A percentile compares a stretch with the other conserved stretches of the same genome.
Evolutionary conservation across 53 echinoderm and acorn worm species (phyloP).

Genomic region (Zoroaster sp.): DNA sequence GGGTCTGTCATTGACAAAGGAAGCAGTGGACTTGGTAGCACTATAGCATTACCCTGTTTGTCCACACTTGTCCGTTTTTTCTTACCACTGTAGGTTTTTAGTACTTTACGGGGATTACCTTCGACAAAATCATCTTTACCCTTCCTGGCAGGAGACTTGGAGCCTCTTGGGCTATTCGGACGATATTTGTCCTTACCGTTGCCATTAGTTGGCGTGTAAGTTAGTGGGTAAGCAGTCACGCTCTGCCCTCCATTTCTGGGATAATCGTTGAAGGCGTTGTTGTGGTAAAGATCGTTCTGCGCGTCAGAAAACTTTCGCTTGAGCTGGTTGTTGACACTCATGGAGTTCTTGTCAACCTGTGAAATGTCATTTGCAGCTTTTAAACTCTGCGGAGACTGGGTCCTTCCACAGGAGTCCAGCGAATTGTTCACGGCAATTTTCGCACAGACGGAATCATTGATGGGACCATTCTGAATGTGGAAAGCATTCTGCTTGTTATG

Average conservation of each 20-base stretch:
- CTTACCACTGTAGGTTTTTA: slow-evolving; percentile 66
- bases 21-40: slow-evolving; percentile 31
- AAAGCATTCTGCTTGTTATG: background rate
- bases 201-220: slow-evolving; percentile 28
- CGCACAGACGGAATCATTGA: background rate
- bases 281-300: slow-evolving; percentile 42
- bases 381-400: slow-evolving; percentile 27
- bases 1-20: slow-evolving; percentile 38
- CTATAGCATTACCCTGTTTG: slow-evolving; percentile 28
- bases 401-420: background rate
- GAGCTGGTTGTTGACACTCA: slow-evolving; percentile 49
- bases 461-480: slow-evolving; percentile 28
- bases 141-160: slow-evolving; percentile 33
- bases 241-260: slow-evolving; percentile 37
- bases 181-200: slow-evolving; percentile 3
- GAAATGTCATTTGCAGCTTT: slow-evolving; percentile 20
- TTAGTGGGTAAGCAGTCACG: slow-evolving; percentile 32
- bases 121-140: slow-evolving; percentile 21
- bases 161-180: slow-evolving; percentile 38
- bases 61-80: slow-evolving; percentile 16
- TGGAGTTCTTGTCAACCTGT: slow-evolving; percentile 47
- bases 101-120: slow-evolving; percentile 50
- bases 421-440: slow-evolving; percentile 7
- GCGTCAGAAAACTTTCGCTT: slow-evolving; percentile 41
- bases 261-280: slow-evolving; percentile 19